Evolutionary conservation across 2,888 invertebrate species (phyloP).

Genomic region (Deladenus siricidicola): DNA sequence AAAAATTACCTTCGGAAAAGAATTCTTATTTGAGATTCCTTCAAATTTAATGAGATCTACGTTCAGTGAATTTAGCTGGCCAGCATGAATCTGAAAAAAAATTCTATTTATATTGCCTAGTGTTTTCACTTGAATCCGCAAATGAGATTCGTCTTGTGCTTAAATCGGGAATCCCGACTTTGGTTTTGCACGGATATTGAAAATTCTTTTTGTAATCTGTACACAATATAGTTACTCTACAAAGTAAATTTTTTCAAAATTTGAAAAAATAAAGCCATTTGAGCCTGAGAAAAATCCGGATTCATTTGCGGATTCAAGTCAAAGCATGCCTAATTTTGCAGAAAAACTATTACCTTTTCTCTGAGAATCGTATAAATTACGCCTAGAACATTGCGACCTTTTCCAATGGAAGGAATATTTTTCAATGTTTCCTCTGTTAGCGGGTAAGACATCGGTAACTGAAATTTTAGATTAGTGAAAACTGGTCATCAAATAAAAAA

Average conservation of each 20-base stretch:
- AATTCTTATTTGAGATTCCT: no score
- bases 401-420: slow-evolving; percentile 21
- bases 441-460: slow-evolving; percentile 23
- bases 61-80: slow-evolving; percentile 6
- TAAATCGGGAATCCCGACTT: no score
- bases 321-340: not conserved
- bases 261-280: not conserved
- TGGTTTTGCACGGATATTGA: not conserved
- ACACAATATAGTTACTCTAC: not conserved
- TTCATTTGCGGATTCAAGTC: not conserved
- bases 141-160: no score
- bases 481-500: not conserved
- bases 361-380: slow-evolving; percentile 26
- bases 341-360: slow-evolving; percentile 16
- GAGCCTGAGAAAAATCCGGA: not conserved
- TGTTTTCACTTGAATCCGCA: no score
- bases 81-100: slow-evolving; percentile 14
- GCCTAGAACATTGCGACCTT: slow-evolving; percentile 26
- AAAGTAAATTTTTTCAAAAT: not conserved
- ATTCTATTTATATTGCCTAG: not conserved
- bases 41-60: not conserved
- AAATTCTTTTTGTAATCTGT: not conserved
- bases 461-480: slow-evolving; percentile 5
- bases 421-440: slow-evolving; percentile 24
- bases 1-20: no score